Evolutionary conservation across 37 sponge, comb jelly and placozoan species (phyloP).

Genomic region (Crambe crambe): DNA sequence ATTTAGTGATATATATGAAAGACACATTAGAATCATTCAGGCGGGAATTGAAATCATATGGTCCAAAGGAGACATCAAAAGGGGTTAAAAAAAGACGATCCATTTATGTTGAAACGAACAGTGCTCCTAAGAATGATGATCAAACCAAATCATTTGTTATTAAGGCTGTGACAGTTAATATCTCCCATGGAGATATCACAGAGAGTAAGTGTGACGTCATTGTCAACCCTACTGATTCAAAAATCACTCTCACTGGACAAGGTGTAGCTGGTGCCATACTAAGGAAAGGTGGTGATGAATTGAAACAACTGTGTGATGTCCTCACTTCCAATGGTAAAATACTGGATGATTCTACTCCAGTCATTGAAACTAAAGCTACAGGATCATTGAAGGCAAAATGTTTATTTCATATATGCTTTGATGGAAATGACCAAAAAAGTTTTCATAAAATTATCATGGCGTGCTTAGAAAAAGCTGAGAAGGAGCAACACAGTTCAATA

Average conservation of each 20-base stretch:
- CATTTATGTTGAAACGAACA: neutral
- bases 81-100: too few relatives aligned
- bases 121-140: neutral
- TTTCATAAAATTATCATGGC: constrained; percentile 16
- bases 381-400: constrained; percentile 47
- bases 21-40: constrained; percentile 31
- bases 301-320: constrained; percentile 37
- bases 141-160: neutral
- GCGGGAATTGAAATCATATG: neutral
- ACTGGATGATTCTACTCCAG: constrained; percentile 42
- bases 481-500: too few relatives aligned
- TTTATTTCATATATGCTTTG: constrained; percentile 50
- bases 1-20: constrained; percentile 47
- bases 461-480: too few relatives aligned
- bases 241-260: constrained; percentile 17
- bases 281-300: constrained; percentile 50
- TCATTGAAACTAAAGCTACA: constrained; percentile 33
- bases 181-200: constrained; percentile 60
- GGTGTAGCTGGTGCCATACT: constrained; percentile 63
- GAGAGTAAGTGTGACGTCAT: constrained; percentile 42
- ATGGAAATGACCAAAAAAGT: constrained; percentile 1
- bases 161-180: constrained; percentile 18
- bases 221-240: constrained; percentile 53
- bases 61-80: neutral
- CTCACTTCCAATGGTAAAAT: neutral